Evolutionary conservation across 2,113 vertebrate species (phyloP).

Genomic region (Brienomyrus brachyistius): DNA sequence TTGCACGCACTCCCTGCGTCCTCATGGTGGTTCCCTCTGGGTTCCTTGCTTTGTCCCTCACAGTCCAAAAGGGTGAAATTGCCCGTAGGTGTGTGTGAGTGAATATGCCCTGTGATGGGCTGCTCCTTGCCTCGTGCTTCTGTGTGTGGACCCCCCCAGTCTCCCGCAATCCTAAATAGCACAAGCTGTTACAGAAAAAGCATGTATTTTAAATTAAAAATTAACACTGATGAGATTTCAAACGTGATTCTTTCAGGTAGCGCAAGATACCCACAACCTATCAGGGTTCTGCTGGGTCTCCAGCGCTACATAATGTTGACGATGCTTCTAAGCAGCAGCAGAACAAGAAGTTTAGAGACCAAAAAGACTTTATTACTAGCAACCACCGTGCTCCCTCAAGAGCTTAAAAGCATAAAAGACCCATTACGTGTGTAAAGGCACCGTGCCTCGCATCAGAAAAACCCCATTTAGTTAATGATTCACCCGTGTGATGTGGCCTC

Average conservation of each 20-base stretch:
- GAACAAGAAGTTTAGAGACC: not conserved
- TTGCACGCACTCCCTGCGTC: not conserved
- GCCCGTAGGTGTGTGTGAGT: not conserved
- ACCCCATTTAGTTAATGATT: conserved; percentile 23
- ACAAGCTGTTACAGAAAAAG: not conserved
- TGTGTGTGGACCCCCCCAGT: no score
- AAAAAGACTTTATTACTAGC: not conserved
- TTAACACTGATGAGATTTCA: not conserved
- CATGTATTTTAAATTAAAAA: not conserved
- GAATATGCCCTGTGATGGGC: not conserved
- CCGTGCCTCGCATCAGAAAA: not conserved
- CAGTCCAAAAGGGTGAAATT: not conserved
- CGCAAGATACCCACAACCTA: not conserved
- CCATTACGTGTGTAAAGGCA: not conserved
- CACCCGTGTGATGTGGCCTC: not conserved
- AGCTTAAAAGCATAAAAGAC: not conserved
- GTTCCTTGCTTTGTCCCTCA: no score
- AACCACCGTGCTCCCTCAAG: not conserved
- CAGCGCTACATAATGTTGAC: not conserved
- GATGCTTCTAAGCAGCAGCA: not conserved
- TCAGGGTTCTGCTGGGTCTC: not conserved
- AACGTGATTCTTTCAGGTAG: not conserved
- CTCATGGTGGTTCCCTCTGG: no score
- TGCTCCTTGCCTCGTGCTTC: not conserved
- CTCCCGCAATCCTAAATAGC: not conserved